phyloP scores from a whole-genome alignment of 2,797 vertebrate species.

The Sorex maritimensis region DNA sequence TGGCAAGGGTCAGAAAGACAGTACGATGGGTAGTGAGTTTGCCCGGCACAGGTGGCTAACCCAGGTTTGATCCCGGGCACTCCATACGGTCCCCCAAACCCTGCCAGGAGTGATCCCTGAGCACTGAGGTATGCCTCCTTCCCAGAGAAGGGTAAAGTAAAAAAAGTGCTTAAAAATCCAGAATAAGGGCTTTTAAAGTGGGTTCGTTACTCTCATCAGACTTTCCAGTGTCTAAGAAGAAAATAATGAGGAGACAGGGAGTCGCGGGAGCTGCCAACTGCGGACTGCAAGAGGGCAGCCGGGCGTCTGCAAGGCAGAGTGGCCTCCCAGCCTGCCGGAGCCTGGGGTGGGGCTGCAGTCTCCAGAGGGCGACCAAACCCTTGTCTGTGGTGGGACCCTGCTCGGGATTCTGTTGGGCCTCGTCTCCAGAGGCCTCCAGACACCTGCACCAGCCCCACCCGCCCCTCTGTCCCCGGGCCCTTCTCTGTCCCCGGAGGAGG shows the following conservation, averaged over 20 bases:
- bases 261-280: too few species aligned
- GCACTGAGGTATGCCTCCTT: too few species aligned
- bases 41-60: too few species aligned
- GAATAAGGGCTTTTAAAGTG: too few species aligned
- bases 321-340: not conserved
- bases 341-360: not conserved
- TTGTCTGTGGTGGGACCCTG: not conserved
- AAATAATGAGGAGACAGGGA: not conserved
- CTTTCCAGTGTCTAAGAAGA: not conserved
- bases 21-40: too few species aligned
- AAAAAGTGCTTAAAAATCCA: too few species aligned
- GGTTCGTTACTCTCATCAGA: not conserved
- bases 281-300: not conserved
- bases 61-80: too few species aligned
- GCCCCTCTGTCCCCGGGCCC: not conserved
- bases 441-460: not conserved
- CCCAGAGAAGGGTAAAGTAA: too few species aligned
- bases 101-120: too few species aligned
- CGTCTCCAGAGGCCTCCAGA: not conserved
- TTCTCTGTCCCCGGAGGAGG: not conserved
- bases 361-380: constrained; percentile 21
- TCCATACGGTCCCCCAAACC: too few species aligned
- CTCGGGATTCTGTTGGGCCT: not conserved
- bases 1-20: too few species aligned
- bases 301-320: not conserved